These are phyloP conservation scores for Neotoxoptera formosana DNA, from an alignment of 1,140 invertebrate species.

Conservation along the genomic window DNA sequence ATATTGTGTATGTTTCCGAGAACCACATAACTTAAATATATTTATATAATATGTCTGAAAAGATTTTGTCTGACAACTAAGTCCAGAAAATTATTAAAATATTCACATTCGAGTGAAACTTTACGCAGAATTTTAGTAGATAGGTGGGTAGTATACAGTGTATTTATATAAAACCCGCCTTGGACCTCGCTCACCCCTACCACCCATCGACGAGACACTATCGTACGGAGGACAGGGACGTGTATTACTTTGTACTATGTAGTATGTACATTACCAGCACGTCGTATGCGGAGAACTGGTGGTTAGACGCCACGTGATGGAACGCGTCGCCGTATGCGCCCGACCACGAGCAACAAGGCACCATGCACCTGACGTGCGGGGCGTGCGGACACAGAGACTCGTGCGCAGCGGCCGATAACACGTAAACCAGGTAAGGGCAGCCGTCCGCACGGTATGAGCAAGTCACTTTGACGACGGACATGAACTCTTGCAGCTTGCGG, in stretches of 20 bases:
- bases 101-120: too few relatives aligned
- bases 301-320: not conserved
- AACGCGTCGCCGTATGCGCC: not conserved
- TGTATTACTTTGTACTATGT: too few relatives aligned
- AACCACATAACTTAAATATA: too few relatives aligned
- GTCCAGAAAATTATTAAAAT: too few relatives aligned
- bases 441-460: not conserved
- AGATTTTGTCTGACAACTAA: too few relatives aligned
- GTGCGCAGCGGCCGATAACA: not conserved
- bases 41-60: too few relatives aligned
- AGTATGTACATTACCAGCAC: not conserved
- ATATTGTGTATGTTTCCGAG: too few relatives aligned
- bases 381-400: not conserved
- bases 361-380: not conserved
- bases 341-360: not conserved
- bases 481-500: not conserved
- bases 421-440: not conserved
- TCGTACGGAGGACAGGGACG: not conserved
- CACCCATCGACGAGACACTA: not conserved
- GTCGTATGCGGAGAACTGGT: constrained; percentile 7
- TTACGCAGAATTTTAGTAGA: too few relatives aligned
- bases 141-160: too few relatives aligned
- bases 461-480: not conserved
- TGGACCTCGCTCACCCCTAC: too few relatives aligned
- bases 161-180: too few relatives aligned